phyloP scores from a whole-genome alignment of 2,888 invertebrate genomes.

The Lithophane semibrunnea region DNA sequence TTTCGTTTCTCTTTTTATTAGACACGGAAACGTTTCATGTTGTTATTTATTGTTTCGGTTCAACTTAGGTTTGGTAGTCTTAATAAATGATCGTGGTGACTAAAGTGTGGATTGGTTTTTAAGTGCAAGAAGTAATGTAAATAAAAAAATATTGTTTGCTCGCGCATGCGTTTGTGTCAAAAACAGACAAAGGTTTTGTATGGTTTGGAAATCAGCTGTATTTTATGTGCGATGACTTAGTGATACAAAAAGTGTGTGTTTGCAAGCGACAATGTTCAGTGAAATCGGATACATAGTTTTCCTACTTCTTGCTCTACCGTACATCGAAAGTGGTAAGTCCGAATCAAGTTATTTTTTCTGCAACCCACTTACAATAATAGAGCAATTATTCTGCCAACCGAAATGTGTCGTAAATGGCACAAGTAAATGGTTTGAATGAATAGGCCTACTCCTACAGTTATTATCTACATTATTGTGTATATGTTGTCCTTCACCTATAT shows the following conservation, averaged over 20 bases:
- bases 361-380: conserved; percentile 60
- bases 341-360: conserved; percentile 52
- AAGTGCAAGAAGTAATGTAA: conserved; percentile 85
- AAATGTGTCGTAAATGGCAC: conserved; percentile 54
- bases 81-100: conserved; percentile 64
- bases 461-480: conserved; percentile 4
- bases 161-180: conserved; percentile 91
- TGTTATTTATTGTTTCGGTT: conserved; percentile 84
- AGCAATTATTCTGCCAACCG: conserved; percentile 63
- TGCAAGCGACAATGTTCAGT: conserved; percentile 91
- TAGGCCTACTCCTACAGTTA: conserved; percentile 22
- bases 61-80: conserved; percentile 72
- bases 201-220: conserved; percentile 91
- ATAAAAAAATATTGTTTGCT: conserved; percentile 88
- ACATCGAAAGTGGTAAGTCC: conserved; percentile 93
- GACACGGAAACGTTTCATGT: conserved; percentile 75
- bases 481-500: conserved; percentile 54
- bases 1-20: conserved; percentile 63
- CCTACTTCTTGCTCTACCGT: conserved; percentile 92
- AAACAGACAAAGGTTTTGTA: conserved; percentile 92
- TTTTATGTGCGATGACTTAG: conserved; percentile 90
- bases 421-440: conserved; percentile 43
- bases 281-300: conserved; percentile 92
- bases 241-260: conserved; percentile 87
- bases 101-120: conserved; percentile 72